These are phyloP conservation scores for Polydesmus complanatus DNA, from an alignment of 2,888 invertebrate species.

Conservation along the genomic window DNA sequence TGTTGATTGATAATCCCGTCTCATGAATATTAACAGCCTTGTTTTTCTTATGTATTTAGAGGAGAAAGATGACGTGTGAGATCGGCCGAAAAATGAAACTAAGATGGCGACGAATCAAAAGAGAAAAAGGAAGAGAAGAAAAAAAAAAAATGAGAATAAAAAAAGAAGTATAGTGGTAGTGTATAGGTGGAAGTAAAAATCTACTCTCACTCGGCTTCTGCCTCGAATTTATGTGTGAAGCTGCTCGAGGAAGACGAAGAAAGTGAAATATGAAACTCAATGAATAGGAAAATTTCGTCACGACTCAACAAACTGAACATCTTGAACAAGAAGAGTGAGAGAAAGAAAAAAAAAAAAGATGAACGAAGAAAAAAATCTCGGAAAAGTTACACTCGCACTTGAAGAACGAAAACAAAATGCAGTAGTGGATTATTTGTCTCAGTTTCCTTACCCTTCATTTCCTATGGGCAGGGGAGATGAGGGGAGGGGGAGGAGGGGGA, in stretches of 20 bases:
- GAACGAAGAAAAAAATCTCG: too few relatives aligned
- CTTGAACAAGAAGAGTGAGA: background rate
- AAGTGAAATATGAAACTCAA: slow-evolving; percentile 7
- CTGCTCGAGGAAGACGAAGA: background rate
- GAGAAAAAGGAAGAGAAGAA: background rate
- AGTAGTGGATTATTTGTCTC: too few relatives aligned
- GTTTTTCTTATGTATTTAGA: background rate
- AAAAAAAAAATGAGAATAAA: background rate
- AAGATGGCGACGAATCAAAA: background rate
- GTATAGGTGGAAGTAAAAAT: background rate
- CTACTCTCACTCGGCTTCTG: background rate
- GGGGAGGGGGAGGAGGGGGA: too few relatives aligned
- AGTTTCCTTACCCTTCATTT: background rate
- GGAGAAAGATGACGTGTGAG: background rate
- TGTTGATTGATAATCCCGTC: slow-evolving; percentile 12
- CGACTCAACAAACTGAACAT: background rate
- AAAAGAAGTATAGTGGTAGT: background rate
- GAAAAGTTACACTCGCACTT: background rate
- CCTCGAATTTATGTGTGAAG: background rate
- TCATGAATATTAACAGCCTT: slow-evolving; percentile 13
- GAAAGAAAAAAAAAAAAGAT: background rate
- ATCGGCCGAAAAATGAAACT: background rate
- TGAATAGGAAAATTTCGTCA: slow-evolving; percentile 10
- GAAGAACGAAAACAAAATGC: too few relatives aligned
- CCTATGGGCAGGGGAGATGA: too few relatives aligned